Conservation (phyloP, 2,888 invertebrate genomes). For the Leptinotarsa peninsularis region DNA sequence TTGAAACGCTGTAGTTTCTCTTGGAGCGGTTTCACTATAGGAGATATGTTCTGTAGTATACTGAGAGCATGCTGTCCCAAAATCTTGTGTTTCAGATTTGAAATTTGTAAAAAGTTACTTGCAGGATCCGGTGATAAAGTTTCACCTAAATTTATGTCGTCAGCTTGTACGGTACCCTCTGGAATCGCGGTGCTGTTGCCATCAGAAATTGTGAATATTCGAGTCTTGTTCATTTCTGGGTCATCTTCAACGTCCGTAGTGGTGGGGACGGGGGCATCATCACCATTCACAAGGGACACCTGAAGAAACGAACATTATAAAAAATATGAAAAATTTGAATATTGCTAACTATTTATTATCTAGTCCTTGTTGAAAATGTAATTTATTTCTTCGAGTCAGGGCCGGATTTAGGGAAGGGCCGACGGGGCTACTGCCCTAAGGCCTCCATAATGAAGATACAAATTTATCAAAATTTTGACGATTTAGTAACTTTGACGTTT, state of each 20-base stretch:
- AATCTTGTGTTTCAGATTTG: neutral
- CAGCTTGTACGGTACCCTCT: neutral
- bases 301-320: neutral
- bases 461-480: no score
- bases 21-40: constrained; percentile 30
- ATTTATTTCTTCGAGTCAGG: no score
- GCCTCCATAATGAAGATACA: no score
- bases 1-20: constrained; percentile 39
- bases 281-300: neutral
- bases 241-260: neutral
- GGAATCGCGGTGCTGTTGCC: neutral
- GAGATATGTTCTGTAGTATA: constrained; percentile 28
- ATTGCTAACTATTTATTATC: no score
- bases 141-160: neutral
- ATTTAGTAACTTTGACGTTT: no score
- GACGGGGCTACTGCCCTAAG: no score
- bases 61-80: constrained; percentile 10
- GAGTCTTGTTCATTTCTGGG: neutral
- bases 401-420: no score
- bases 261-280: neutral
- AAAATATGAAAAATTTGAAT: neutral
- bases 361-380: no score
- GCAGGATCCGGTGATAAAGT: neutral
- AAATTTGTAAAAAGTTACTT: neutral
- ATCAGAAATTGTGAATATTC: neutral